A percentile compares a stretch with the other conserved stretches of the same genome.
phyloP scores from a whole-genome alignment of 2,888 invertebrate genomes.

The Pandemis corylana region DNA sequence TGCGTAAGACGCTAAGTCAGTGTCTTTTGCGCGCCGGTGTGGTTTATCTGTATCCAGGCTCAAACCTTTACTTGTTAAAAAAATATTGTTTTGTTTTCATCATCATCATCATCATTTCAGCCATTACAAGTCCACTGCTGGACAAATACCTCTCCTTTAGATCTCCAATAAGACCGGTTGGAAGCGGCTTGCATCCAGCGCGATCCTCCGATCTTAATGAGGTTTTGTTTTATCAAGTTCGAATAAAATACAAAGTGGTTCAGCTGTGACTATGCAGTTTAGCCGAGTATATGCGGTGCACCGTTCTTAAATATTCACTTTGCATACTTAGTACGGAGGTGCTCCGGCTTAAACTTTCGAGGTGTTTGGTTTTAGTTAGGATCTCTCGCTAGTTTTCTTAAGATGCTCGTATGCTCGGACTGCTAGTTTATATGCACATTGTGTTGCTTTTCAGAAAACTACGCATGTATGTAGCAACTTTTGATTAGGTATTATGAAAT shows the following conservation, averaged over 20 bases:
- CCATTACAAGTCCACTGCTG: too few relatives aligned
- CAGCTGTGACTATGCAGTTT: slow-evolving; percentile 17
- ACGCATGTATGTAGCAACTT: too few relatives aligned
- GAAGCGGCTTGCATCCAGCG: too few relatives aligned
- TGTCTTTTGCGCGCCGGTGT: too few relatives aligned
- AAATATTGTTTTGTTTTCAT: background rate
- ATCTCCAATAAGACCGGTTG: too few relatives aligned
- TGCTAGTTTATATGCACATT: slow-evolving; percentile 6
- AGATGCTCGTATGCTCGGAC: slow-evolving; percentile 15
- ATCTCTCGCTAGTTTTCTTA: slow-evolving; percentile 29
- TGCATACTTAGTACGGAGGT: slow-evolving; percentile 67
- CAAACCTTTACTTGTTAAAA: too few relatives aligned
- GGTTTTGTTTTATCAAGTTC: background rate
- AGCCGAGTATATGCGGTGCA: slow-evolving; percentile 38
- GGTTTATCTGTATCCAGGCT: too few relatives aligned
- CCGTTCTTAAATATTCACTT: slow-evolving; percentile 72
- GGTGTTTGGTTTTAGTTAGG: slow-evolving; percentile 38
- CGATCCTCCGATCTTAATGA: too few relatives aligned
- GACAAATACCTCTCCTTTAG: too few relatives aligned
- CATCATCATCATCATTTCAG: background rate
- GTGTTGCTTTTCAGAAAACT: slow-evolving; percentile 13
- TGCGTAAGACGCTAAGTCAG: too few relatives aligned
- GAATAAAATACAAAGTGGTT: slow-evolving; percentile 8
- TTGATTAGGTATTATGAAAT: too few relatives aligned
- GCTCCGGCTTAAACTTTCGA: slow-evolving; percentile 59